Conservation (phyloP, 2,113 vertebrate genomes). For the Jaculus jaculus region DNA sequence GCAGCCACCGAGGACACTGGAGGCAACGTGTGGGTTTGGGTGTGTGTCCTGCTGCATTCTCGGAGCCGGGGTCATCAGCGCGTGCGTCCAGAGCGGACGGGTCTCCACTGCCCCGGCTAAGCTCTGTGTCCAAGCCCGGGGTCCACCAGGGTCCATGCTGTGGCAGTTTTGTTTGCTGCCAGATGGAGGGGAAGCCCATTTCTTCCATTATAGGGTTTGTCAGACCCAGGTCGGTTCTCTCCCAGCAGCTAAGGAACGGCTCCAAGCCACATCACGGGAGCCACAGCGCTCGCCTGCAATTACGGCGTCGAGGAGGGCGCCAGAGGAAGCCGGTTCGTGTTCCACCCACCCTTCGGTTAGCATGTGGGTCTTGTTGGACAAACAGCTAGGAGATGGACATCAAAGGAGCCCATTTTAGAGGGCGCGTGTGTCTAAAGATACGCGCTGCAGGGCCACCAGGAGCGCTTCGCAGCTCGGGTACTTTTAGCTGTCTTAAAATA, state of each 20-base stretch:
- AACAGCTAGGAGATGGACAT: constrained; percentile 1
- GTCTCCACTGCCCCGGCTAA: too few relatives aligned
- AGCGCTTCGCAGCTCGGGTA: background rate
- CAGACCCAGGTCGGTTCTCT: background rate
- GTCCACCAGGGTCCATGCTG: background rate
- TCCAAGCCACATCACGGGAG: constrained; percentile 52
- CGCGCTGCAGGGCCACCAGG: background rate
- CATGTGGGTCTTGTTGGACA: constrained; percentile 7
- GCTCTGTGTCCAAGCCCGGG: accelerated
- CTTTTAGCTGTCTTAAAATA: constrained; percentile 52
- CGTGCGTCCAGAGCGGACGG: too few relatives aligned
- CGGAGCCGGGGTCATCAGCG: background rate
- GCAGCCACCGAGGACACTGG: background rate
- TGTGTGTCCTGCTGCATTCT: background rate
- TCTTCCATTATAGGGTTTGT: background rate
- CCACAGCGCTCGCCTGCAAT: background rate
- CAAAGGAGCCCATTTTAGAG: constrained; percentile 7
- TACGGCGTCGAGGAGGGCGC: background rate
- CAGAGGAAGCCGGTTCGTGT: background rate
- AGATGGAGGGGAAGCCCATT: background rate
- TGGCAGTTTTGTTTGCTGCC: background rate
- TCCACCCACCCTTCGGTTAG: background rate
- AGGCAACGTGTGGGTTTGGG: accelerated
- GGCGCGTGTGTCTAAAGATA: constrained; percentile 42
- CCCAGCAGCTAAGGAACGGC: background rate